phyloP scores from a whole-genome alignment of 2,888 invertebrate species.

The Coenonympha arcania region DNA sequence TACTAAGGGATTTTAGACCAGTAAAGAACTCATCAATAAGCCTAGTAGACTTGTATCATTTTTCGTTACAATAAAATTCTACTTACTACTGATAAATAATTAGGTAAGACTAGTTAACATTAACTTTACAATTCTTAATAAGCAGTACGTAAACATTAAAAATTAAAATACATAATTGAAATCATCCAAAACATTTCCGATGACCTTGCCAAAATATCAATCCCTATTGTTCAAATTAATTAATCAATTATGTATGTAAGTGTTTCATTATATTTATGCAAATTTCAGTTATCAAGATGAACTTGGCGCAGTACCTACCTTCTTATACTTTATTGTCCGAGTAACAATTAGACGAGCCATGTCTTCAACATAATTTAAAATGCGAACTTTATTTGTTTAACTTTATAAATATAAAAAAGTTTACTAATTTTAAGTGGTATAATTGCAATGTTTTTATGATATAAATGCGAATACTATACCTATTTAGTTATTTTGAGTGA shows the following conservation, averaged over 20 bases:
- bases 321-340: constrained; percentile 42
- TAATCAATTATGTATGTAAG: constrained; percentile 33
- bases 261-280: constrained; percentile 43
- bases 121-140: no score
- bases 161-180: not conserved
- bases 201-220: constrained; percentile 34
- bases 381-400: not conserved
- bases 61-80: no score
- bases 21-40: no score
- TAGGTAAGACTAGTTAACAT: no score
- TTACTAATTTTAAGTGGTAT: no score
- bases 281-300: constrained; percentile 46
- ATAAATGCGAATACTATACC: no score
- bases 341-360: constrained; percentile 29
- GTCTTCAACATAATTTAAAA: constrained; percentile 3
- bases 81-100: no score
- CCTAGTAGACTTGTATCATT: no score
- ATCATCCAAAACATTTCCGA: constrained; percentile 11
- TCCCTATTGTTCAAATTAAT: constrained; percentile 34
- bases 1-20: no score
- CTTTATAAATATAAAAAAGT: no score
- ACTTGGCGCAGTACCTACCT: constrained; percentile 33
- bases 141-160: not conserved
- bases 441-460: no score
- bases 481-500: no score